phyloP scores from a whole-genome alignment of 1,140 invertebrate genomes.

The Scaptomyza pallida region DNA sequence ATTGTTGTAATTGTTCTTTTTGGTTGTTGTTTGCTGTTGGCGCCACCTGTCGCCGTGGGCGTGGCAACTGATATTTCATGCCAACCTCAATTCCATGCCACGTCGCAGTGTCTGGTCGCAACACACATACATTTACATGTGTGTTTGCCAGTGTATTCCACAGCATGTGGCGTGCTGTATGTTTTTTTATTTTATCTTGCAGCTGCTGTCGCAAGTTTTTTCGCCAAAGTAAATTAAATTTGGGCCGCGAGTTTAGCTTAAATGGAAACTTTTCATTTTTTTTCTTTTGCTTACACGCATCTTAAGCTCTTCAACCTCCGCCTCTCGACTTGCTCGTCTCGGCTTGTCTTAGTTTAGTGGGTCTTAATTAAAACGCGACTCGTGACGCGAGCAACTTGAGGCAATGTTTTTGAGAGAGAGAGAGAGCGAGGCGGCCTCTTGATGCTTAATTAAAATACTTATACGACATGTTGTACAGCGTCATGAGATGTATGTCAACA shows the following conservation, averaged over 20 bases:
- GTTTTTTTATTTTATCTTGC: constrained; percentile 29
- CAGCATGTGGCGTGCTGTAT: constrained; percentile 36
- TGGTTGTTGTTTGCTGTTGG: constrained; percentile 31
- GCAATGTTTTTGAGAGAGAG: constrained; percentile 41
- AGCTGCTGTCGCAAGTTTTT: constrained; percentile 74
- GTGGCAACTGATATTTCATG: constrained; percentile 66
- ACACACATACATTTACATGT: constrained; percentile 22
- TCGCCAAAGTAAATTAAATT: constrained; percentile 78
- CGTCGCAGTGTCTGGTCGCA: constrained; percentile 13
- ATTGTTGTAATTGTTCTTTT: constrained; percentile 11
- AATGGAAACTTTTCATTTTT: constrained; percentile 74
- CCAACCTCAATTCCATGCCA: constrained; percentile 31
- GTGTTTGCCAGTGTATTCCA: constrained; percentile 56
- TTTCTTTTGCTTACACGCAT: constrained; percentile 9
- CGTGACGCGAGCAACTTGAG: constrained; percentile 57
- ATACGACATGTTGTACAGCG: constrained; percentile 74
- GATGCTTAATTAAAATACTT: constrained; percentile 83
- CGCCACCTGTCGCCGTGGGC: constrained; percentile 72
- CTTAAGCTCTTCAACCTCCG: background rate
- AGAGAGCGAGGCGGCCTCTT: constrained; percentile 43
- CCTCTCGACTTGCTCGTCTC: background rate
- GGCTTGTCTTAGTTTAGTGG: constrained; percentile 65
- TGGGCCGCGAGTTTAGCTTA: constrained; percentile 72
- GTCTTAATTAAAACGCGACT: constrained; percentile 77
- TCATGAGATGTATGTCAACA: constrained; percentile 71